phyloP scores from a whole-genome alignment of 2,113 vertebrate genomes.

The Thryonomys swinderianus region DNA sequence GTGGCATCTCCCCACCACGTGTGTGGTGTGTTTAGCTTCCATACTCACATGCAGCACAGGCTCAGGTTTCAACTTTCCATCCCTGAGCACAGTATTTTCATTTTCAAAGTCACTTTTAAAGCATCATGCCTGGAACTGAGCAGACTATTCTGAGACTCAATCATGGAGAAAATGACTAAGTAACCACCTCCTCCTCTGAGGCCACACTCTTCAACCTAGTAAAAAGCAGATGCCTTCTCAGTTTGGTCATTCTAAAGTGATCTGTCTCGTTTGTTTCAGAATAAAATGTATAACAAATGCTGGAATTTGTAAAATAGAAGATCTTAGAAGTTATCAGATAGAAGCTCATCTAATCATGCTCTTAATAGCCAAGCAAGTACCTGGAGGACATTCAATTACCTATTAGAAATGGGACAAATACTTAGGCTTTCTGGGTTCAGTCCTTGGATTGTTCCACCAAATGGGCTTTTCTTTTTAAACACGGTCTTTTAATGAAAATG shows the following conservation, averaged over 20 bases:
- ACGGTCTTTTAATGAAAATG: background rate
- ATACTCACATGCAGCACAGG: background rate
- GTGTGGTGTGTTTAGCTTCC: background rate
- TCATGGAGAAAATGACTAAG: background rate
- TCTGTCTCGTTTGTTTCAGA: background rate
- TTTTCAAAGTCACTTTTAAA: background rate
- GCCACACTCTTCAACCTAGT: no score
- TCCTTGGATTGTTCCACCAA: background rate
- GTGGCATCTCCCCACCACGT: background rate
- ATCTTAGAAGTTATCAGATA: background rate
- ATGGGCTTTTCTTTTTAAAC: background rate
- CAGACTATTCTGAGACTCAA: background rate
- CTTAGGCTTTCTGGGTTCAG: background rate
- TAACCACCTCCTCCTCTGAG: background rate
- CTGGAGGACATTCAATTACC: background rate
- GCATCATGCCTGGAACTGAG: background rate
- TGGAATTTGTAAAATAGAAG: background rate
- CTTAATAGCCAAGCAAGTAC: background rate
- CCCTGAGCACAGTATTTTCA: background rate
- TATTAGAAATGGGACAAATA: accelerated
- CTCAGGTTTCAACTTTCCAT: background rate
- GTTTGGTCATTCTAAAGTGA: background rate
- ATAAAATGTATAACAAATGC: background rate
- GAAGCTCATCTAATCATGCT: background rate
- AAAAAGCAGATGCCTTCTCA: background rate